A percentile compares a stretch with the other conserved stretches of the same genome.
phyloP scores from a whole-genome alignment of 2,113 vertebrate genomes.

The Dromiciops gliroides region DNA sequence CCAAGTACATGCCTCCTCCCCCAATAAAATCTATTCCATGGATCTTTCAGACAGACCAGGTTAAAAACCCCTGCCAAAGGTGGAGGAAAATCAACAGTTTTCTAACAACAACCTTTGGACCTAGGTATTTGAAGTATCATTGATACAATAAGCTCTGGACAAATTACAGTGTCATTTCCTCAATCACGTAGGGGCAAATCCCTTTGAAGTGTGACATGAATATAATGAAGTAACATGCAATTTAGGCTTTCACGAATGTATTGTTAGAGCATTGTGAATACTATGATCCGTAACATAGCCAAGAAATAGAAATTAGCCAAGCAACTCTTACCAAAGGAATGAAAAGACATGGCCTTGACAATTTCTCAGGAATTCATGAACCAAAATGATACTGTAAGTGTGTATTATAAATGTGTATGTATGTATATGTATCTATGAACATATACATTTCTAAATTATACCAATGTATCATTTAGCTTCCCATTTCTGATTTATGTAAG shows the following conservation, averaged over 20 bases:
- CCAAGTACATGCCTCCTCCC: too few species aligned
- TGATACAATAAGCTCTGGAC: background rate
- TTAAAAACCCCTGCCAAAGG: background rate
- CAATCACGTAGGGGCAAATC: background rate
- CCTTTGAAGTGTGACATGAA: background rate
- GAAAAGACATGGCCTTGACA: constrained; percentile 21
- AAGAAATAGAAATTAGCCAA: constrained; percentile 8
- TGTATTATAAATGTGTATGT: background rate
- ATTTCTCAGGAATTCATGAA: constrained; percentile 44
- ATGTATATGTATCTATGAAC: background rate
- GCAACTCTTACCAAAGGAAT: constrained; percentile 17
- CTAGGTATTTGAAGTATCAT: background rate
- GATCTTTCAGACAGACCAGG: background rate
- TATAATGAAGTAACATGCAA: background rate
- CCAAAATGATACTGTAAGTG: background rate
- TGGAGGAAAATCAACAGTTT: background rate
- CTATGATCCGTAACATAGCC: background rate
- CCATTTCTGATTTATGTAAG: background rate
- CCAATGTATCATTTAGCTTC: background rate
- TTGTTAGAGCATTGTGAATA: background rate
- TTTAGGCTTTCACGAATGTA: background rate
- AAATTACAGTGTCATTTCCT: background rate
- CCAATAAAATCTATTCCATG: background rate
- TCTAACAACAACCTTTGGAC: background rate
- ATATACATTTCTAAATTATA: background rate